A percentile compares a stretch with the other conserved stretches of the same genome.
Evolutionary conservation across 2,797 vertebrate genomes (phyloP).

Genomic region (Sebastes umbrosus): DNA sequence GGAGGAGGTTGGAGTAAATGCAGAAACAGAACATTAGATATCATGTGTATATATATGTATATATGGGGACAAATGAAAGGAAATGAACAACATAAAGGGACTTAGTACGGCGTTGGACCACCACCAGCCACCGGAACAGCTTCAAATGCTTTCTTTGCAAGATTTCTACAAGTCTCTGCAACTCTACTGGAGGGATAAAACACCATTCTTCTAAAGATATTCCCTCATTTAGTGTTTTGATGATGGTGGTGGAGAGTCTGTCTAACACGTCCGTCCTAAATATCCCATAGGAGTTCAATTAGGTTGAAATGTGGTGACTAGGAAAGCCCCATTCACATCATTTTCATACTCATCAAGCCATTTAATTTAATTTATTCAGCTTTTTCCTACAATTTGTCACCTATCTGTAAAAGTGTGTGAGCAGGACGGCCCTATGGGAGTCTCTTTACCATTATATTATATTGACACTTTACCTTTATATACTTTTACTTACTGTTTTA

Average conservation of each 20-base stretch:
- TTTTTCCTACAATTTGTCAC: not conserved
- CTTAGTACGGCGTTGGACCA: not conserved
- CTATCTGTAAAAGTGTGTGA: not conserved
- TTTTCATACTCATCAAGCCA: not conserved
- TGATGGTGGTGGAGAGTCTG: not conserved
- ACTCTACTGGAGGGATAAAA: not conserved
- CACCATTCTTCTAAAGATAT: not conserved
- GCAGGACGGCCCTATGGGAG: accelerated
- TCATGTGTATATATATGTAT: not conserved
- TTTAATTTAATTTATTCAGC: not conserved
- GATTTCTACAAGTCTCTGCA: not conserved
- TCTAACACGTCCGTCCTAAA: not conserved
- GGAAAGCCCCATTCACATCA: not conserved
- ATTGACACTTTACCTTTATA: not conserved
- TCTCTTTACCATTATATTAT: not conserved
- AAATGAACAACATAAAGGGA: not conserved
- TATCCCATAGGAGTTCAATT: not conserved
- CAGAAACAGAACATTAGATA: not conserved
- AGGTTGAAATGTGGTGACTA: not conserved
- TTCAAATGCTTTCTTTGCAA: not conserved
- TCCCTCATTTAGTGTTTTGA: not conserved
- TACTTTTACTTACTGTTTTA: too few relatives aligned
- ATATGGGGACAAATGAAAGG: not conserved
- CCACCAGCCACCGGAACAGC: not conserved
- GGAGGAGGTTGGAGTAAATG: not conserved